Evolutionary conservation across 2,797 vertebrate species (phyloP).

Genomic region (Pseudochromis fuscus): DNA sequence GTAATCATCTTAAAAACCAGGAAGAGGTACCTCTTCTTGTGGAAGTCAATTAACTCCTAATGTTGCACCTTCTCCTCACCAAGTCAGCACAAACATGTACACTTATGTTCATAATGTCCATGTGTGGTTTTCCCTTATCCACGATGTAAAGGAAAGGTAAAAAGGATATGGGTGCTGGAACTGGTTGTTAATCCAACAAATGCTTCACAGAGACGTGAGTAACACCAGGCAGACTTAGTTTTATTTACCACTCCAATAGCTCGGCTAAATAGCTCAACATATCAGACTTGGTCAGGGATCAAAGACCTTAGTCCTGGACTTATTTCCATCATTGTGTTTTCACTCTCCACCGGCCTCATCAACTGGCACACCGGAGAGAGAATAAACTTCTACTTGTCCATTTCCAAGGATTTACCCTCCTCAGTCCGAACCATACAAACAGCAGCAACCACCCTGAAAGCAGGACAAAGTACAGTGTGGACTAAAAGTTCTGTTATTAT

Average conservation of each 20-base stretch:
- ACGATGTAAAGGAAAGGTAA: not conserved
- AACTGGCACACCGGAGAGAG: not conserved
- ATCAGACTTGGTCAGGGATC: not conserved
- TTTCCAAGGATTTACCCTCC: too few relatives aligned
- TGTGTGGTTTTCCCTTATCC: not conserved
- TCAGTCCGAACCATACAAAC: too few relatives aligned
- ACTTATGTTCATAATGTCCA: not conserved
- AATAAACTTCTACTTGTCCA: too few relatives aligned
- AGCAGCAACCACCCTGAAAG: too few relatives aligned
- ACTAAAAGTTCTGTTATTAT: too few relatives aligned
- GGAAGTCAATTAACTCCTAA: too few relatives aligned
- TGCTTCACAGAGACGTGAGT: not conserved
- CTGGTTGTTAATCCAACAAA: not conserved
- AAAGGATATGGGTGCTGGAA: not conserved
- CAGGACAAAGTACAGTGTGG: too few relatives aligned
- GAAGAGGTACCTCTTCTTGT: too few relatives aligned
- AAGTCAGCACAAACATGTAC: constrained; percentile 3
- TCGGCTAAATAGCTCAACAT: not conserved
- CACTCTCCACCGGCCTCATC: not conserved
- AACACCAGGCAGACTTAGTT: not conserved
- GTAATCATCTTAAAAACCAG: too few relatives aligned
- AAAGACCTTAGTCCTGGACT: not conserved
- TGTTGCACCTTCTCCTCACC: too few relatives aligned
- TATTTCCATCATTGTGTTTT: not conserved
- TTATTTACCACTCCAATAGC: not conserved